Conservation (phyloP, 2,797 vertebrate genomes). For the Myotis pilosus region DNA sequence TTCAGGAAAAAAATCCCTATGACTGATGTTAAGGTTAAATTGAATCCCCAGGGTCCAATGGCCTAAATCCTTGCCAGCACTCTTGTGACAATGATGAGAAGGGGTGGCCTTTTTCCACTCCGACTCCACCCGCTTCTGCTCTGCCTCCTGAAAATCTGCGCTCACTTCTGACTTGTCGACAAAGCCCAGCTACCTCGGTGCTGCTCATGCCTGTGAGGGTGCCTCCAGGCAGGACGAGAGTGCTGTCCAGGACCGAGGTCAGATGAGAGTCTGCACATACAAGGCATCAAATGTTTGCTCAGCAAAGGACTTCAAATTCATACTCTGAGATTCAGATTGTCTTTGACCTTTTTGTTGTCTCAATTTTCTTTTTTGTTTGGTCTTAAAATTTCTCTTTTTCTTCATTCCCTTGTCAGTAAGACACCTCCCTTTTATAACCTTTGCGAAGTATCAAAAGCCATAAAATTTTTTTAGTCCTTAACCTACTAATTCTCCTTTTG, state of each 20-base stretch:
- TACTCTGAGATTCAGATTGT: background rate
- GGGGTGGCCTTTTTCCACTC: background rate
- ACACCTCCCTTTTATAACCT: background rate
- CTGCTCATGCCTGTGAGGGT: background rate
- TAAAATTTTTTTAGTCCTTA: background rate
- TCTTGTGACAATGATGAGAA: background rate
- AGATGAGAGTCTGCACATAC: background rate
- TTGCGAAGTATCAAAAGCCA: constrained; percentile 21
- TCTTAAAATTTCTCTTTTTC: constrained; percentile 37
- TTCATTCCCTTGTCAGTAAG: background rate
- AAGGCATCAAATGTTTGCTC: background rate
- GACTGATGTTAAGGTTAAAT: background rate
- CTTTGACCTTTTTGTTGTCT: background rate
- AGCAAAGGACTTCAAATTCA: background rate
- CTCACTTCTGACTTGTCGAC: background rate
- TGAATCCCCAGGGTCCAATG: background rate
- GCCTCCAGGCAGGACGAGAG: background rate
- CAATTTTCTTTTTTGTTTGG: background rate
- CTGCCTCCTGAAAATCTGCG: background rate
- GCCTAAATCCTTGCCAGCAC: background rate
- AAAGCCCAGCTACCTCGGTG: background rate
- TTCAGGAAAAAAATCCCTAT: background rate
- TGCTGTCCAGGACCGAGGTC: background rate
- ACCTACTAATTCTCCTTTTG: background rate
- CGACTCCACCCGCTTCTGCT: background rate